A percentile compares a stretch with the other conserved stretches of the same genome.
Evolutionary conservation across 2,888 invertebrate genomes (phyloP).

Genomic region (Melanchra persicariae): DNA sequence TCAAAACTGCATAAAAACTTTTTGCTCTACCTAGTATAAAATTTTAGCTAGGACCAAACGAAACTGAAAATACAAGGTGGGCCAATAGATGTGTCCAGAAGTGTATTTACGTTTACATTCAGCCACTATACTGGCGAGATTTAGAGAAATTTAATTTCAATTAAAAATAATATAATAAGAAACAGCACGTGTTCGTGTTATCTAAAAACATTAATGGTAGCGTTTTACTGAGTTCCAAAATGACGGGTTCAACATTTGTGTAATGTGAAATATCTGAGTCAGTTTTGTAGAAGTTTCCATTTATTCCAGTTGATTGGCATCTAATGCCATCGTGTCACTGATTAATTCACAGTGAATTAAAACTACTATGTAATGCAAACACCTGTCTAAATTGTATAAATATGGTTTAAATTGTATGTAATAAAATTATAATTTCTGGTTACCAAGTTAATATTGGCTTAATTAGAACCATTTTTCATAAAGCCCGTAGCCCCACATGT

Average conservation of each 20-base stretch:
- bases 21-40: too few relatives aligned
- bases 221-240: constrained; percentile 3
- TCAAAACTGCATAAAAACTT: too few relatives aligned
- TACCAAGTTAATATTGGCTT: neutral
- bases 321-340: neutral
- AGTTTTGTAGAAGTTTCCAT: constrained; percentile 21
- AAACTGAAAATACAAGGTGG: too few relatives aligned
- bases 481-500: constrained; percentile 6
- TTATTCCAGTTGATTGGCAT: neutral
- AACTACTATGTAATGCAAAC: constrained; percentile 16
- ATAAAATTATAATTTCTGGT: neutral
- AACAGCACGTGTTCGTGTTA: constrained; percentile 28
- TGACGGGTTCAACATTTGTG: neutral
- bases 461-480: neutral
- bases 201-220: neutral
- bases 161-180: constrained; percentile 11
- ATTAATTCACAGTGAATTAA: constrained; percentile 30
- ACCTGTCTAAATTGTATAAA: constrained; percentile 16
- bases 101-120: neutral
- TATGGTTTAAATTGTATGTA: neutral
- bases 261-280: neutral
- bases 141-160: neutral
- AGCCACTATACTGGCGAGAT: neutral
- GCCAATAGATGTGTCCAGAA: too few relatives aligned
- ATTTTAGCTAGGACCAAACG: too few relatives aligned